phyloP scores from a whole-genome alignment of 2,888 invertebrate species.

The Eupeodes luniger region DNA sequence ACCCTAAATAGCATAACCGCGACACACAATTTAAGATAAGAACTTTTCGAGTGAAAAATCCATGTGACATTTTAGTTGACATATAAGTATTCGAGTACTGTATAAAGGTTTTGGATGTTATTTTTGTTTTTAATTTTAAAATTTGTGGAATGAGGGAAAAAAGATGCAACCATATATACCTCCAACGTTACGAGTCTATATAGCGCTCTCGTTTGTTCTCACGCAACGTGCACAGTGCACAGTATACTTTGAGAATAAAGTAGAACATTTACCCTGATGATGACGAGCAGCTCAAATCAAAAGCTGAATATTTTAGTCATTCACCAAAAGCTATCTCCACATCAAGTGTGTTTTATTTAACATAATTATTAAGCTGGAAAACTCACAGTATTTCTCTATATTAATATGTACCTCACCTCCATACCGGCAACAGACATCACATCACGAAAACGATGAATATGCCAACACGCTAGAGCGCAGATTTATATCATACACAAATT shows the following conservation, averaged over 20 bases:
- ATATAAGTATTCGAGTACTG: neutral
- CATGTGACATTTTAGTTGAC: constrained; percentile 2
- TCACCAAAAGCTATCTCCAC: neutral
- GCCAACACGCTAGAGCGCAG: constrained; percentile 33
- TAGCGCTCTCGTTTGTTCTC: neutral
- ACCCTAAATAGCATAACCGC: neutral
- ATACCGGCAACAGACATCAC: constrained; percentile 15
- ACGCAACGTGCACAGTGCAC: neutral
- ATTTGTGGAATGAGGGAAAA: neutral
- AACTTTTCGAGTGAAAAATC: neutral
- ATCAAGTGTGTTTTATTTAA: constrained; percentile 61
- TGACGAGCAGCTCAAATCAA: constrained; percentile 44
- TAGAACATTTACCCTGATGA: constrained; percentile 46
- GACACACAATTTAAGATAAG: neutral
- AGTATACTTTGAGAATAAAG: constrained; percentile 38
- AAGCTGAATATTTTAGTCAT: constrained; percentile 44
- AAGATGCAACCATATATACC: neutral
- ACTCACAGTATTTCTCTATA: constrained; percentile 39
- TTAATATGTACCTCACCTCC: constrained; percentile 50
- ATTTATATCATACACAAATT: constrained; percentile 52
- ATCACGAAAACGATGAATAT: constrained; percentile 33
- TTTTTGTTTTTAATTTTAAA: neutral
- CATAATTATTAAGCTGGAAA: constrained; percentile 59
- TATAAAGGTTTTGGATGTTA: neutral
- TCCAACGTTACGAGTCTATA: too few species aligned